Percentiles rank a stretch among this genome's conserved stretches.
phyloP scores from a whole-genome alignment of 2,797 vertebrate genomes.

The Silurus lanzhouensis region DNA sequence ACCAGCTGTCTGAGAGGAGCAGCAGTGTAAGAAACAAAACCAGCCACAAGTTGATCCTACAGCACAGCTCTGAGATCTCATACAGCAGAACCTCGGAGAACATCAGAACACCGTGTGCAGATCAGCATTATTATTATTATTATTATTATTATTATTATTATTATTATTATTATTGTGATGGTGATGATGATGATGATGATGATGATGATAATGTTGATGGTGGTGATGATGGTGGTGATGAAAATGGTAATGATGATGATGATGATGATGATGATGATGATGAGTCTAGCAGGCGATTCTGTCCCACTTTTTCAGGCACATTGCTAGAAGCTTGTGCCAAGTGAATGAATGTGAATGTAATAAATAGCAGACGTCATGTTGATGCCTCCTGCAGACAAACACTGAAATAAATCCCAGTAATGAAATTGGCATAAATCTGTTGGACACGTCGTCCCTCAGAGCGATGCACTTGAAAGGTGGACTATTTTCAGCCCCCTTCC shows the following conservation, averaged over 20 bases:
- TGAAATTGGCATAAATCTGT: neutral
- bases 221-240: no score
- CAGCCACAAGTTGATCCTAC: no score
- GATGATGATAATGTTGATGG: no score
- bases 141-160: no score
- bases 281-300: neutral
- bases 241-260: neutral
- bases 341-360: neutral
- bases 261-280: neutral
- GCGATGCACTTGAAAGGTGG: constrained; percentile 1
- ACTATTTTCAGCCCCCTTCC: constrained; percentile 11
- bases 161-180: no score
- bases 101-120: no score
- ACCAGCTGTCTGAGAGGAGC: neutral
- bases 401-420: neutral
- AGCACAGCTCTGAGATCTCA: no score
- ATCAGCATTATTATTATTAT: no score
- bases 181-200: no score
- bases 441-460: neutral
- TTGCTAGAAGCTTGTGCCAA: neutral
- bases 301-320: neutral
- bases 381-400: neutral
- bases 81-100: no score
- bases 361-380: neutral
- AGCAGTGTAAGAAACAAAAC: neutral